These are phyloP conservation scores for Zosterops lateralis DNA, from an alignment of 2,113 vertebrate species.

Conservation along the genomic window DNA sequence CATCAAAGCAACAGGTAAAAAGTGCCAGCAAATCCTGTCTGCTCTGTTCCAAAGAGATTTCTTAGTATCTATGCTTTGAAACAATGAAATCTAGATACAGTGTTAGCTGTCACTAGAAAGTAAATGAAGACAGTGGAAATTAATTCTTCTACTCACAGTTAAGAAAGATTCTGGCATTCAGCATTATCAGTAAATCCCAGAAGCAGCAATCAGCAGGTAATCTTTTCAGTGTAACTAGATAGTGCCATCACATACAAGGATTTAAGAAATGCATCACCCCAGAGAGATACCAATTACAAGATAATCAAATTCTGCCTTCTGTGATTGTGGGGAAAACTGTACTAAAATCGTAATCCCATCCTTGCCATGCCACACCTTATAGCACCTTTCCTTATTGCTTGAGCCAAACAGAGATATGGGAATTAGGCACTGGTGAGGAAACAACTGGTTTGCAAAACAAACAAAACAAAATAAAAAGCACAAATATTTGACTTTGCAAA, in stretches of 20 bases:
- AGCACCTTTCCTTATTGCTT: neutral
- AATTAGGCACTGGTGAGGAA: neutral
- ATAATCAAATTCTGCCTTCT: conserved; percentile 28
- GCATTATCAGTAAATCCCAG: conserved; percentile 49
- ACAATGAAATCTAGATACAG: conserved; percentile 38
- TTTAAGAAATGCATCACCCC: conserved; percentile 36
- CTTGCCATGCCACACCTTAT: neutral
- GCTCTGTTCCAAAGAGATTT: neutral
- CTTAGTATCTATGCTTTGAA: neutral
- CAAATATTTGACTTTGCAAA: neutral
- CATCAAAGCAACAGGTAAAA: conserved; percentile 36
- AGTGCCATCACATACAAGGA: neutral
- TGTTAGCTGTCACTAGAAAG: conserved; percentile 36
- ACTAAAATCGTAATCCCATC: neutral
- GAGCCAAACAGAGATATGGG: neutral
- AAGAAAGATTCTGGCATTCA: conserved; percentile 44
- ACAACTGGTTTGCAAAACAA: neutral
- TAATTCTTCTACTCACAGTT: conserved; percentile 37
- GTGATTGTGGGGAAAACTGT: neutral
- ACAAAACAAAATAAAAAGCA: neutral
- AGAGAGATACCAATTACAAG: conserved; percentile 44
- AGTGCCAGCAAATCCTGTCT: conserved; percentile 18
- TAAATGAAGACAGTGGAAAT: conserved; percentile 28
- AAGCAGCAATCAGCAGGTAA: conserved; percentile 55
- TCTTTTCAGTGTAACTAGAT: conserved; percentile 44